Evolutionary conservation across 2,113 vertebrate species (phyloP).

Genomic region (Gnathonemus longibarbis): DNA sequence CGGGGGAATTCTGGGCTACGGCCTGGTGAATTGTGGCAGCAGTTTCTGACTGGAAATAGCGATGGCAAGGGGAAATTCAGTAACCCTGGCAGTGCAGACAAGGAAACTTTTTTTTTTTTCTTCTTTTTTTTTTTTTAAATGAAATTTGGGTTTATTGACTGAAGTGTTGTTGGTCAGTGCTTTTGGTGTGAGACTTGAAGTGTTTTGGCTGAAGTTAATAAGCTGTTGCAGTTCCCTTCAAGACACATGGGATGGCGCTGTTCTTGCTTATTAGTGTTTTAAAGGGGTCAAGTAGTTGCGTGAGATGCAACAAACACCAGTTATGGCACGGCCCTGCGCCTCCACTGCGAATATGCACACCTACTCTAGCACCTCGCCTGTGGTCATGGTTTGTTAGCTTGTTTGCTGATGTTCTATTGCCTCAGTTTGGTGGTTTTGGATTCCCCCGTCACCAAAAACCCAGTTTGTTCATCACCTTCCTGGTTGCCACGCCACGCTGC

Average conservation of each 20-base stretch:
- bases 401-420: not conserved
- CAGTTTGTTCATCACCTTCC: not conserved
- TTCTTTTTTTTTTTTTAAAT: not conserved
- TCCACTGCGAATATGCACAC: not conserved
- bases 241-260: not conserved
- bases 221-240: not conserved
- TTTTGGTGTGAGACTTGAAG: not conserved
- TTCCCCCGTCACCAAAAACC: not conserved
- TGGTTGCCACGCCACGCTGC: not conserved
- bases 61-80: constrained; percentile 4
- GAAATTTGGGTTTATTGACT: not conserved
- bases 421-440: not conserved
- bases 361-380: not conserved
- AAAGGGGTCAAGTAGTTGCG: not conserved
- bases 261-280: not conserved
- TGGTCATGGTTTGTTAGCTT: not conserved
- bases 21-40: not conserved
- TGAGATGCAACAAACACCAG: not conserved
- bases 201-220: not conserved
- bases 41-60: not conserved
- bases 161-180: not conserved
- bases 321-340: not conserved
- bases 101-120: not conserved
- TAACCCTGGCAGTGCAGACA: not conserved
- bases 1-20: constrained; percentile 4